A percentile compares a stretch with the other conserved stretches of the same genome.
Evolutionary conservation across 1,140 invertebrate species (phyloP).

Genomic region (Sinella curviseta): DNA sequence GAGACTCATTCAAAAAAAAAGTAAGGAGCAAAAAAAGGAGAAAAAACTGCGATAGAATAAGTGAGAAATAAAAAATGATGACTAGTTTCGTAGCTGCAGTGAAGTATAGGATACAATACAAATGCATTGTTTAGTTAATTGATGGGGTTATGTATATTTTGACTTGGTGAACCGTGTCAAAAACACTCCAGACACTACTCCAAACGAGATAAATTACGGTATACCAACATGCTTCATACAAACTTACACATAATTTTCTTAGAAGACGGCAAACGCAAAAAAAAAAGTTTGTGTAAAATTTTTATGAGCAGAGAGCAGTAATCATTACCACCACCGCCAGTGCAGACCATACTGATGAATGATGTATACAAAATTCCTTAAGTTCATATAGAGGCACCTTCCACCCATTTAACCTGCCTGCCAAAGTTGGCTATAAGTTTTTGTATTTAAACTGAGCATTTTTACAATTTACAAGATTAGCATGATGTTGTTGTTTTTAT

Average conservation of each 20-base stretch:
- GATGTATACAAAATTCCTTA: too few relatives aligned
- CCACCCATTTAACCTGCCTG: too few relatives aligned
- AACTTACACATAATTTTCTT: too few relatives aligned
- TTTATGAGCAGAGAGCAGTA: neutral
- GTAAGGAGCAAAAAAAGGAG: too few relatives aligned
- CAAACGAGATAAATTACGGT: neutral
- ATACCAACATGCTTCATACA: neutral
- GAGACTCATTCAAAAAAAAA: too few relatives aligned
- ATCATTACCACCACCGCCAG: neutral
- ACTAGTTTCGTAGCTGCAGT: neutral
- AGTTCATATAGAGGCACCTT: too few relatives aligned
- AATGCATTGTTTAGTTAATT: neutral
- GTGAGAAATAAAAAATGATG: conserved; percentile 12
- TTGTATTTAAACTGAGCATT: too few relatives aligned
- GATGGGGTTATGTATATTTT: conserved; percentile 20
- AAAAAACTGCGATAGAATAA: neutral
- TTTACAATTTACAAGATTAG: too few relatives aligned
- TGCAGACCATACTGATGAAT: neutral
- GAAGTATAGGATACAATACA: too few relatives aligned
- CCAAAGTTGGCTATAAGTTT: too few relatives aligned
- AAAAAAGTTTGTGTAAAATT: neutral
- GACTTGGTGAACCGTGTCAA: conserved; percentile 9
- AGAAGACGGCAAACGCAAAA: neutral
- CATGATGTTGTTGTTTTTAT: too few relatives aligned
- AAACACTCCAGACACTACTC: conserved; percentile 14